Evolutionary conservation across 1,140 invertebrate genomes (phyloP).

Genomic region (Drosophila ficusphila): DNA sequence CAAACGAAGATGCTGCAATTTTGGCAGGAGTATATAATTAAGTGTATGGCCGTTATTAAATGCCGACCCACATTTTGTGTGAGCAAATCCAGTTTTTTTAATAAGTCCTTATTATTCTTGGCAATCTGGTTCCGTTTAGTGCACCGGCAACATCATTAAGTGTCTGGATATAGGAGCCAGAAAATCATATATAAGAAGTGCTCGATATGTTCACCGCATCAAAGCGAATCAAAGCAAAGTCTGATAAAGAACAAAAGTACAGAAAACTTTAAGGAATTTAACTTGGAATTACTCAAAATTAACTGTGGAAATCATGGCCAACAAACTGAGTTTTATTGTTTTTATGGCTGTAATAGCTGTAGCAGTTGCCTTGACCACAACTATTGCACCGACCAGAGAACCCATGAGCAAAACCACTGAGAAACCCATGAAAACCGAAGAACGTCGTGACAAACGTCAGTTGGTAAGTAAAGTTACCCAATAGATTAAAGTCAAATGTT

Average conservation of each 20-base stretch:
- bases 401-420: neutral
- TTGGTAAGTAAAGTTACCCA: constrained; percentile 51
- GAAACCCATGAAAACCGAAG: neutral
- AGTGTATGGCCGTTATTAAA: neutral
- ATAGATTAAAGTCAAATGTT: too few species aligned
- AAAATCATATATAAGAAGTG: constrained; percentile 40
- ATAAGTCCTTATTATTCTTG: neutral
- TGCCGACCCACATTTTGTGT: constrained; percentile 45
- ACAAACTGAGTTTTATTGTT: constrained; percentile 39
- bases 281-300: too few species aligned
- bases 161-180: neutral
- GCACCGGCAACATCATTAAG: neutral
- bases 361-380: neutral
- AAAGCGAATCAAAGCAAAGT: constrained; percentile 16
- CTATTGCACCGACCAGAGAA: neutral
- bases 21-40: neutral
- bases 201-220: neutral
- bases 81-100: constrained; percentile 2
- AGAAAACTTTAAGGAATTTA: neutral
- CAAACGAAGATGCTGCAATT: neutral
- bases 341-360: constrained; percentile 20
- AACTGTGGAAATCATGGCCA: constrained; percentile 42
- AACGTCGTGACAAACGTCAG: constrained; percentile 55
- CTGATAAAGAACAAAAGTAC: constrained; percentile 5
- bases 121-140: constrained; percentile 12